phyloP scores from a whole-genome alignment of 1,140 invertebrate species.

The Anoplolepis gracilipes region DNA sequence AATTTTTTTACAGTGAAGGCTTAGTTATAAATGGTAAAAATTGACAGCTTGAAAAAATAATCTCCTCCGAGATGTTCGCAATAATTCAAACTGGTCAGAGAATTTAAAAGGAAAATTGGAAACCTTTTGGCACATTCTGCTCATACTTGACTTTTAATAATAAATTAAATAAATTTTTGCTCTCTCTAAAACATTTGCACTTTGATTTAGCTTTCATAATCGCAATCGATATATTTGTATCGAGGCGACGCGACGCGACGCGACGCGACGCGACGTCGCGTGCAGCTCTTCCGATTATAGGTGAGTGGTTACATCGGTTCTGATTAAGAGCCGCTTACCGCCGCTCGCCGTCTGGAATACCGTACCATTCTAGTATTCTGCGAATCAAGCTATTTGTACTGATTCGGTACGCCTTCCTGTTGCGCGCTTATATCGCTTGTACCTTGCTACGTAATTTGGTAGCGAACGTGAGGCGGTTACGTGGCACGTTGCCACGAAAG shows the following conservation, averaged over 20 bases:
- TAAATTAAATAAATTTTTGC: not conserved
- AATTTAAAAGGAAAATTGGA: too few species aligned
- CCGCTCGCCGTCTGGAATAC: conserved; percentile 49
- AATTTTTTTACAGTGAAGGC: too few species aligned
- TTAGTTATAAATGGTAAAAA: too few species aligned
- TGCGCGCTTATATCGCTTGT: conserved; percentile 57
- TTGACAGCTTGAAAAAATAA: too few species aligned
- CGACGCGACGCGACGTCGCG: conserved; percentile 52
- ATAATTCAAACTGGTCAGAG: too few species aligned
- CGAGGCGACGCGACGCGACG: too few species aligned
- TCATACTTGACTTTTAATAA: not conserved
- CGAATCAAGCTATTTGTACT: conserved; percentile 62
- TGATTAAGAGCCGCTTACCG: conserved; percentile 60
- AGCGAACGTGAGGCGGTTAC: conserved; percentile 60
- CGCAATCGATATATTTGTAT: conserved; percentile 30
- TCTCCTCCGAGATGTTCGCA: too few species aligned
- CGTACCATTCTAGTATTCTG: conserved; percentile 58
- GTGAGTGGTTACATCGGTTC: conserved; percentile 60
- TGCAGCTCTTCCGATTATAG: conserved; percentile 56
- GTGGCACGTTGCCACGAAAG: conserved; percentile 58
- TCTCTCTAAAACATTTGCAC: not conserved
- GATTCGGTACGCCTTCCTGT: conserved; percentile 60
- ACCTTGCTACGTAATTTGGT: conserved; percentile 59
- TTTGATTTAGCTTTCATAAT: not conserved
- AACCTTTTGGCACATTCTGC: too few species aligned